phyloP scores from a whole-genome alignment of 2,888 invertebrate species.

The Cloeon dipterum region DNA sequence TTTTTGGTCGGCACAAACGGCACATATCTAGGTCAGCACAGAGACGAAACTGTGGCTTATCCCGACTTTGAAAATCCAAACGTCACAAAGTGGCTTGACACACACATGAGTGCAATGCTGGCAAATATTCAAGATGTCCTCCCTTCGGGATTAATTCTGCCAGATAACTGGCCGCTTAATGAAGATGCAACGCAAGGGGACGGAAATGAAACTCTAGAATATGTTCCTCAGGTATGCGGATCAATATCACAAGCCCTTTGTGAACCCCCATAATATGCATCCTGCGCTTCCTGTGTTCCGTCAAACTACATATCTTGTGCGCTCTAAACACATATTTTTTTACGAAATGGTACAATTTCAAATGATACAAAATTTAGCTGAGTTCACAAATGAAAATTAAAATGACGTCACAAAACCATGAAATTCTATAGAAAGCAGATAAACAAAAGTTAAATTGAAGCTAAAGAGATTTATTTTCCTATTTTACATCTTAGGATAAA shows the following conservation, averaged over 20 bases:
- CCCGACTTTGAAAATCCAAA: conserved; percentile 14
- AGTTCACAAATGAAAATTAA: too few species aligned
- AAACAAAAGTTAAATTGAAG: too few species aligned
- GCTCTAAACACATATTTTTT: too few species aligned
- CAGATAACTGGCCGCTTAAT: conserved; percentile 30
- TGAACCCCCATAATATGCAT: neutral
- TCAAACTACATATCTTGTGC: too few species aligned
- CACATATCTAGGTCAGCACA: conserved; percentile 12
- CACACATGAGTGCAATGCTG: conserved; percentile 10
- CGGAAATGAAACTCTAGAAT: conserved; percentile 19
- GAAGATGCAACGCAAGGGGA: conserved; percentile 12
- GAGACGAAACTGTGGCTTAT: conserved; percentile 14
- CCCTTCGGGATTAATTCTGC: conserved; percentile 21
- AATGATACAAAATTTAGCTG: too few species aligned
- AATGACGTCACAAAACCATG: too few species aligned
- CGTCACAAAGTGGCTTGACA: conserved; percentile 11
- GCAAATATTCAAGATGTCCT: neutral
- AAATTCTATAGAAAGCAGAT: too few species aligned
- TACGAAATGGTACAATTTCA: too few species aligned
- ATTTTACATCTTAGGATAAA: too few species aligned
- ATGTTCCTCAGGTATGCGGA: conserved; percentile 25
- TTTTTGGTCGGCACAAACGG: neutral
- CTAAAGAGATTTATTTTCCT: too few species aligned
- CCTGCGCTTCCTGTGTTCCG: too few species aligned
- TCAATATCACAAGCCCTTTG: too few species aligned